A percentile compares a stretch with the other conserved stretches of the same genome.
Conservation (phyloP, 2,797 vertebrate species). For the Tiaroga cobitis region DNA sequence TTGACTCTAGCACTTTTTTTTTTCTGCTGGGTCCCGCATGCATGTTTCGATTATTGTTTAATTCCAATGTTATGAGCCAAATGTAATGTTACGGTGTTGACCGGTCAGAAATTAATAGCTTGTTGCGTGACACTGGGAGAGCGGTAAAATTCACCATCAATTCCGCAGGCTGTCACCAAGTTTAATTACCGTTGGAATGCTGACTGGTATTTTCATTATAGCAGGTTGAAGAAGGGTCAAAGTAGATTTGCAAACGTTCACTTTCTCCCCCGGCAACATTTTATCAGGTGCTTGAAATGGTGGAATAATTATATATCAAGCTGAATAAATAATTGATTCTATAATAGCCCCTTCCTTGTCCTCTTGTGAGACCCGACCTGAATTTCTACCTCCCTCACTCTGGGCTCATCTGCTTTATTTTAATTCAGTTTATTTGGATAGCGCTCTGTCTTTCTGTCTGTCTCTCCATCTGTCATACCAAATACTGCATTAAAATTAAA, state of each 20-base stretch:
- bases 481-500: background rate
- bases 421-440: constrained; percentile 3
- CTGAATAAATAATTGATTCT: constrained; percentile 58
- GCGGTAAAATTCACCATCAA: constrained; percentile 51
- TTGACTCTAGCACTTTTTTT: background rate
- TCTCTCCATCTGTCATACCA: background rate
- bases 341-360: constrained; percentile 45
- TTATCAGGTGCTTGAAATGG: constrained; percentile 55
- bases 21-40: constrained; percentile 19
- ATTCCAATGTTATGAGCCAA: constrained; percentile 45
- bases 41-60: constrained; percentile 42
- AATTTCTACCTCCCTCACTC: constrained; percentile 21
- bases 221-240: constrained; percentile 52
- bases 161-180: constrained; percentile 42
- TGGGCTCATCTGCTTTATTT: background rate
- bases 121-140: constrained; percentile 51
- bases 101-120: constrained; percentile 58
- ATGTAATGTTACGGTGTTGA: constrained; percentile 45
- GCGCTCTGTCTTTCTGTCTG: background rate
- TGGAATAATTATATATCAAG: constrained; percentile 55
- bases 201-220: constrained; percentile 59
- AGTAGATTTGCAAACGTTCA: constrained; percentile 53
- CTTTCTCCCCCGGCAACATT: constrained; percentile 37
- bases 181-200: constrained; percentile 61
- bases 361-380: constrained; percentile 36